phyloP scores from a whole-genome alignment of 2,797 vertebrate species.

The Carcharodon carcharias region DNA sequence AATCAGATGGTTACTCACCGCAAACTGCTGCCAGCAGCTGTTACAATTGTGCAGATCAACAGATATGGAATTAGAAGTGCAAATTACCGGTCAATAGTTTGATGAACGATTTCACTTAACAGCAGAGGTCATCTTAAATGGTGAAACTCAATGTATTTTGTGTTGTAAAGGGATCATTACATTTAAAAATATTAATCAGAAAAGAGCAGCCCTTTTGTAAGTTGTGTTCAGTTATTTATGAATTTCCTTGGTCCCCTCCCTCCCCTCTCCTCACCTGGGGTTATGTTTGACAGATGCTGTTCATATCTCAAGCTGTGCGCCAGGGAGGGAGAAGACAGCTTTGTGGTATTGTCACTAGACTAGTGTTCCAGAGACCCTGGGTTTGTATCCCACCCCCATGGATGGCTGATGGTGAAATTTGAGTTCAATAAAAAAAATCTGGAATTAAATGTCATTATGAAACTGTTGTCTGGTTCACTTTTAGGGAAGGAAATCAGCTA shows the following conservation, averaged over 20 bases:
- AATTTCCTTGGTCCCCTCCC: not conserved
- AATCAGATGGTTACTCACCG: not conserved
- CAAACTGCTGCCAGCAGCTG: not conserved
- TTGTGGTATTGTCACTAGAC: too few relatives aligned
- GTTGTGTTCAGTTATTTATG: not conserved
- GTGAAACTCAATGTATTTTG: not conserved
- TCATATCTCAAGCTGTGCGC: too few relatives aligned
- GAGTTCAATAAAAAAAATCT: too few relatives aligned
- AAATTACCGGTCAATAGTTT: not conserved
- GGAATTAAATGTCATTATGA: too few relatives aligned
- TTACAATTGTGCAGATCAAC: not conserved
- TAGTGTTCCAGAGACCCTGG: too few relatives aligned
- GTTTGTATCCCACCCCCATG: too few relatives aligned
- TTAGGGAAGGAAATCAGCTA: too few relatives aligned
- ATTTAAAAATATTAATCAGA: not conserved
- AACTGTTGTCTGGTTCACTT: too few relatives aligned
- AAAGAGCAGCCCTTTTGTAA: not conserved
- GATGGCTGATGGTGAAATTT: too few relatives aligned
- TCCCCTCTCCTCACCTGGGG: too few relatives aligned
- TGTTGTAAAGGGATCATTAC: not conserved
- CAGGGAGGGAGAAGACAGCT: too few relatives aligned
- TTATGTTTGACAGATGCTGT: not conserved
- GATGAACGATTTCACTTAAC: conserved; percentile 12
- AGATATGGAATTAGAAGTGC: not conserved
- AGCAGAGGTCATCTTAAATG: conserved; percentile 1